Conservation (phyloP, 1,140 invertebrate species). For the Kradibia gibbosae region DNA sequence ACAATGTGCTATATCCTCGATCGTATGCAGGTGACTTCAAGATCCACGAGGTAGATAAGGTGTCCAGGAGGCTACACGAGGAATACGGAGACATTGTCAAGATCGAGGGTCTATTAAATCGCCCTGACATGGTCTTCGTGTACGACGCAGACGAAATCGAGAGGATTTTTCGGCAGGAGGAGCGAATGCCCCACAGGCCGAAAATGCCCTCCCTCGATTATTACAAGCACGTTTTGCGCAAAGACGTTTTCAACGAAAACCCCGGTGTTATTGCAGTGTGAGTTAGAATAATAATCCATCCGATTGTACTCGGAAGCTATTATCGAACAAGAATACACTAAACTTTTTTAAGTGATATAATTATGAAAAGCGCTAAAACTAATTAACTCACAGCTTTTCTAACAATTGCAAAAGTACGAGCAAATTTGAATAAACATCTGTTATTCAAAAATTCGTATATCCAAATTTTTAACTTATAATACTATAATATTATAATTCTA, state of each 20-base stretch:
- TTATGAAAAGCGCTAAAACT: no score
- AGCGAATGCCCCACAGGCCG: constrained; percentile 82
- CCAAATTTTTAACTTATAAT: no score
- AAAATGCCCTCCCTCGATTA: constrained; percentile 85
- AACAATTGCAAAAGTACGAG: no score
- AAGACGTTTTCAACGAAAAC: constrained; percentile 80
- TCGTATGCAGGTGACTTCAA: constrained; percentile 78
- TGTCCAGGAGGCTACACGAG: constrained; percentile 78
- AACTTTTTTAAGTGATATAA: no score
- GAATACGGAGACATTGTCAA: constrained; percentile 83
- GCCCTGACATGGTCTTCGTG: constrained; percentile 85
- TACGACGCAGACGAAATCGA: constrained; percentile 85
- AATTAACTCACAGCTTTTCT: no score
- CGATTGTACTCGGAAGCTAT: no score
- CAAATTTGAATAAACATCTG: no score
- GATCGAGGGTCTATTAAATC: constrained; percentile 81
- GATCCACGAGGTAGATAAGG: constrained; percentile 82
- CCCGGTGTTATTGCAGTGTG: constrained; percentile 86
- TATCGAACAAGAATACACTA: no score
- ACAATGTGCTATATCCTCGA: neutral
- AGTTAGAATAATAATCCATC: constrained; percentile 68
- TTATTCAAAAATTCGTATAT: no score
- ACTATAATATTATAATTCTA: no score
- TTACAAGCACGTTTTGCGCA: constrained; percentile 83
- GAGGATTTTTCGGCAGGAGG: constrained; percentile 82